phyloP scores from a whole-genome alignment of 2,888 invertebrate species.

The Osmoderma eremita region DNA sequence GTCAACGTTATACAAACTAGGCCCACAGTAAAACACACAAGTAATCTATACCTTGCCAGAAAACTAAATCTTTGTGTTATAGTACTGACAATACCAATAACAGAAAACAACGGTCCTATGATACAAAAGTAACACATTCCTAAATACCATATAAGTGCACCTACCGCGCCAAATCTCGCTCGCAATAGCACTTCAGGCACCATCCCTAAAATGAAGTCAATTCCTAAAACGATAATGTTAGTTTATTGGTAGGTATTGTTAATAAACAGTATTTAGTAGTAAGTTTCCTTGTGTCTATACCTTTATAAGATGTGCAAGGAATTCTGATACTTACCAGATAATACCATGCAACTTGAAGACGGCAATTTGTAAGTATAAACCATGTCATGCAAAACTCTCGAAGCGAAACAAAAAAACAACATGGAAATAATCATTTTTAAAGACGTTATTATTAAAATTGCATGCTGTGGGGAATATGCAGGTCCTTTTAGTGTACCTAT shows the following conservation, averaged over 20 bases:
- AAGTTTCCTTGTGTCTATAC: too few relatives aligned
- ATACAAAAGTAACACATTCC: slow-evolving; percentile 31
- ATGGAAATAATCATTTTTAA: background rate
- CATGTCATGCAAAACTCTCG: slow-evolving; percentile 56
- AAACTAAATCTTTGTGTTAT: slow-evolving; percentile 37
- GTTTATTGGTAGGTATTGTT: background rate
- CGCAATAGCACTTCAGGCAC: slow-evolving; percentile 42
- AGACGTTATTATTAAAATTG: slow-evolving; percentile 13
- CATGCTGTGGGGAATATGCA: slow-evolving; percentile 14
- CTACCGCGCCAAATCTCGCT: slow-evolving; percentile 11
- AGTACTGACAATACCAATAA: slow-evolving; percentile 34
- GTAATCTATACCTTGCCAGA: slow-evolving; percentile 33
- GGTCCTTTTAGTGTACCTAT: slow-evolving; percentile 31
- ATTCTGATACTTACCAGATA: background rate
- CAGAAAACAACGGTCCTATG: slow-evolving; percentile 30
- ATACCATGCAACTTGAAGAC: background rate
- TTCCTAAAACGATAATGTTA: slow-evolving; percentile 38
- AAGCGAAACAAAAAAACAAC: slow-evolving; percentile 50
- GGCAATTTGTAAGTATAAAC: slow-evolving; percentile 47
- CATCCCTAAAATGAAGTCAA: slow-evolving; percentile 40
- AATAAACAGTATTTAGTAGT: too few relatives aligned
- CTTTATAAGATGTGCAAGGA: background rate
- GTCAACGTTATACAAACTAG: slow-evolving; percentile 6
- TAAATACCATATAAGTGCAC: slow-evolving; percentile 41
- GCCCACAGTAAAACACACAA: slow-evolving; percentile 35